Evolutionary conservation across 2,888 invertebrate species (phyloP).

Genomic region (Liodrosophila aerea): DNA sequence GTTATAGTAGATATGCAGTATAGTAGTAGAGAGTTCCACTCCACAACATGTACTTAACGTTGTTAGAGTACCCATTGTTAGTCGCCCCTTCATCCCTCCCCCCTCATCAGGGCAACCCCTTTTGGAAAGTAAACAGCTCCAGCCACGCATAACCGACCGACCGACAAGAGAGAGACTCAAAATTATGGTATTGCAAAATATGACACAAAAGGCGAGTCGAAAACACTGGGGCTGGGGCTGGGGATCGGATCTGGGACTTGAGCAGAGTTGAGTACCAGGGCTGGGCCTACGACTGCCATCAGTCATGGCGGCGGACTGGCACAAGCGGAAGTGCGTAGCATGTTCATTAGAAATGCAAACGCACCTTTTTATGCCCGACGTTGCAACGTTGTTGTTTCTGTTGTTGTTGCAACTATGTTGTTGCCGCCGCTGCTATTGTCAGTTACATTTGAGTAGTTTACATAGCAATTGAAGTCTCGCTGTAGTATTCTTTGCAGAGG

Average conservation of each 20-base stretch:
- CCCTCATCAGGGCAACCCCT: background rate
- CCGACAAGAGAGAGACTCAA: conserved; percentile 40
- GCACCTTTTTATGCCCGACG: conserved; percentile 71
- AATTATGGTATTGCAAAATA: conserved; percentile 75
- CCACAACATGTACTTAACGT: conserved; percentile 16
- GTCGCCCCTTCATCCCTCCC: background rate
- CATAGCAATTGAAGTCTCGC: conserved; percentile 40
- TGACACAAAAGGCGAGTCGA: conserved; percentile 63
- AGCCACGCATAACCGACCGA: conserved; percentile 73
- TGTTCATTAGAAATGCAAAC: conserved; percentile 80
- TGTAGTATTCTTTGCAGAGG: conserved; percentile 22
- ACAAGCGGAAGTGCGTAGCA: conserved; percentile 80
- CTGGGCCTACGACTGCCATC: conserved; percentile 51
- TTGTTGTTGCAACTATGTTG: conserved; percentile 21
- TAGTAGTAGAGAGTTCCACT: conserved; percentile 10
- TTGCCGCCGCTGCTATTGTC: conserved; percentile 34
- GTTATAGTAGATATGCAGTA: too few species aligned
- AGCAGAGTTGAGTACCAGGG: conserved; percentile 15
- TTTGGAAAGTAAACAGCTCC: conserved; percentile 8
- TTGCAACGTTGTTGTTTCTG: conserved; percentile 19
- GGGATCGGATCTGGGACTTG: conserved; percentile 13
- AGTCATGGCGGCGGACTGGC: conserved; percentile 62
- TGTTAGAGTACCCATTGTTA: conserved; percentile 3
- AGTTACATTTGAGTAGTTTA: conserved; percentile 61
- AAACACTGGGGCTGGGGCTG: conserved; percentile 5